These are phyloP conservation scores for Camponotus fellah DNA, from an alignment of 2,888 invertebrate genomes.

Conservation along the genomic window DNA sequence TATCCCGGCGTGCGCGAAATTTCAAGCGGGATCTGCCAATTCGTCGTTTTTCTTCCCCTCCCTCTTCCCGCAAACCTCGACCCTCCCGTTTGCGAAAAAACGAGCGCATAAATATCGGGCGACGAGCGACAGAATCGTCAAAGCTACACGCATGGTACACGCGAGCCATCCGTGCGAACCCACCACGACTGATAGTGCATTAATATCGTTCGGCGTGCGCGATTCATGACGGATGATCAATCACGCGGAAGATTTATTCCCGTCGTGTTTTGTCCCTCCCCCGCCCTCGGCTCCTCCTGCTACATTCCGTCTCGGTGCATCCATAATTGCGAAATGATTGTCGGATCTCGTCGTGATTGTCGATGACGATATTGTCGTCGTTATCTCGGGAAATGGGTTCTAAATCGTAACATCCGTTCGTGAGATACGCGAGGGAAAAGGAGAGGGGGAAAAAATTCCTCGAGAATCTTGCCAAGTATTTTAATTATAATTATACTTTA, in stretches of 20 bases:
- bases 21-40: not conserved
- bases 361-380: slow-evolving; percentile 58
- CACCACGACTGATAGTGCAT: slow-evolving; percentile 72
- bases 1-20: slow-evolving; percentile 11
- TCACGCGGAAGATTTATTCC: slow-evolving; percentile 71
- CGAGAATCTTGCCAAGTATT: not conserved
- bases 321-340: slow-evolving; percentile 71
- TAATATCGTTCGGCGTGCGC: slow-evolving; percentile 66
- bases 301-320: slow-evolving; percentile 60
- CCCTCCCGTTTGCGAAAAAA: slow-evolving; percentile 23
- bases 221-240: slow-evolving; percentile 66
- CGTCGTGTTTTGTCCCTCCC: slow-evolving; percentile 54
- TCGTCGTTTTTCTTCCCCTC: not conserved
- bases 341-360: slow-evolving; percentile 58
- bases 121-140: slow-evolving; percentile 55
- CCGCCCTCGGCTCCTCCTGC: not conserved
- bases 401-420: not conserved
- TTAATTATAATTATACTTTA: too few species aligned
- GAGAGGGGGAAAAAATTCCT: not conserved
- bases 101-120: slow-evolving; percentile 49
- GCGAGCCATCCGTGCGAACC: slow-evolving; percentile 40
- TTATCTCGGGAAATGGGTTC: not conserved
- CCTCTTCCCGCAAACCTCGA: slow-evolving; percentile 2
- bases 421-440: not conserved
- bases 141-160: slow-evolving; percentile 54